Conservation (phyloP, 2,888 invertebrate genomes). For the Ichneumon xanthorius region DNA sequence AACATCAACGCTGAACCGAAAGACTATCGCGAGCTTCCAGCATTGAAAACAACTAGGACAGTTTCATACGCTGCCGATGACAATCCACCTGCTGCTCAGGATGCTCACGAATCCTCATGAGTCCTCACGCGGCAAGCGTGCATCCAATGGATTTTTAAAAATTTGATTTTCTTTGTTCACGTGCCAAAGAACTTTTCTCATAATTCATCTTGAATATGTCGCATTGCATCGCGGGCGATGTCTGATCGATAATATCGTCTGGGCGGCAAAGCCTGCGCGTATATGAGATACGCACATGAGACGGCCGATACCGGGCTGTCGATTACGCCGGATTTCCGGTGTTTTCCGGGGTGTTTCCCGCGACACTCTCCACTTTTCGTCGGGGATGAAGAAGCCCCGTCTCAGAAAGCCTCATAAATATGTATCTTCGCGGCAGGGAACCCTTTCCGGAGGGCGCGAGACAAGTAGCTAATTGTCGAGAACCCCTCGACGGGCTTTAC, state of each 20-base stretch:
- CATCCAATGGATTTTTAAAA: no score
- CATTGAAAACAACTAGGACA: no score
- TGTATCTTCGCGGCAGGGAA: not conserved
- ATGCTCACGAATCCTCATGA: no score
- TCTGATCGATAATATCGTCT: not conserved
- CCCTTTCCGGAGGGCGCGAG: not conserved
- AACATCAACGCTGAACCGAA: no score
- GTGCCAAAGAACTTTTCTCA: no score
- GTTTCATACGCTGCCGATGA: no score
- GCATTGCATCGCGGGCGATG: not conserved
- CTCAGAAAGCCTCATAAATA: slow-evolving; percentile 6
- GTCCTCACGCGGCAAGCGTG: no score
- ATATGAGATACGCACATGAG: not conserved
- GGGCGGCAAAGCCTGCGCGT: not conserved
- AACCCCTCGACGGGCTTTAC: not conserved
- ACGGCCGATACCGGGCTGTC: not conserved
- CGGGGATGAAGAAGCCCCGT: not conserved
- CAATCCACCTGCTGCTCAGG: no score
- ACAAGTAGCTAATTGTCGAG: not conserved
- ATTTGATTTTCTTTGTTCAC: no score
- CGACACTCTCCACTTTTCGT: not conserved
- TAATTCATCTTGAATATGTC: no score
- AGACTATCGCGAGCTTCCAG: no score
- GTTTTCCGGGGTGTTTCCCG: not conserved
- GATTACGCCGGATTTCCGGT: not conserved